Conservation (phyloP, 1,140 invertebrate species). For the Aporrectodea caliginosa region DNA sequence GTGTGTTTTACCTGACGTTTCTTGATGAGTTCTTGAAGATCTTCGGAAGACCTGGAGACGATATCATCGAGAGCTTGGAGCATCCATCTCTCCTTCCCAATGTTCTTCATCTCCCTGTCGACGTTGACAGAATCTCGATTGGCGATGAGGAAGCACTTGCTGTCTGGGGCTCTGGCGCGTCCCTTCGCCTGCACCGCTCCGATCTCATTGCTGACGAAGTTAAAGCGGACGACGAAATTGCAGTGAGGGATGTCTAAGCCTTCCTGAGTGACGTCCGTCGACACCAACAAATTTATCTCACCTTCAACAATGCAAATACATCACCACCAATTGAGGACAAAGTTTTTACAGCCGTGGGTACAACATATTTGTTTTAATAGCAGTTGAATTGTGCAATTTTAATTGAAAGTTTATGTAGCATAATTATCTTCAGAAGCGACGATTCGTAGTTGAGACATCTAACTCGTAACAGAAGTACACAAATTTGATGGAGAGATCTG, state of each 20-base stretch:
- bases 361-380: neutral
- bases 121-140: slow-evolving; percentile 19
- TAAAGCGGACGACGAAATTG: slow-evolving; percentile 32
- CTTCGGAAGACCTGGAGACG: neutral
- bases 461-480: neutral
- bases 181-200: slow-evolving; percentile 32
- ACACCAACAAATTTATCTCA: slow-evolving; percentile 10
- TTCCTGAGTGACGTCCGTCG: slow-evolving; percentile 32
- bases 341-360: neutral
- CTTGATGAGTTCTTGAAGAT: neutral
- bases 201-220: slow-evolving; percentile 35
- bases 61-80: neutral
- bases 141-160: slow-evolving; percentile 29
- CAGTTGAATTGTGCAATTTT: neutral
- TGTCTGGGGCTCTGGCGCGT: slow-evolving; percentile 26
- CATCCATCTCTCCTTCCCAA: slow-evolving; percentile 25
- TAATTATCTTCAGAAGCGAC: neutral
- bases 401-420: neutral
- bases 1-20: neutral
- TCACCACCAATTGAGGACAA: neutral
- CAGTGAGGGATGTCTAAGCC: slow-evolving; percentile 31
- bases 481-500: too few species aligned
- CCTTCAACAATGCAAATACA: neutral
- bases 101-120: slow-evolving; percentile 28
- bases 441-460: neutral